Conservation (phyloP, 2,797 vertebrate genomes). For the Nannoperca australis region DNA sequence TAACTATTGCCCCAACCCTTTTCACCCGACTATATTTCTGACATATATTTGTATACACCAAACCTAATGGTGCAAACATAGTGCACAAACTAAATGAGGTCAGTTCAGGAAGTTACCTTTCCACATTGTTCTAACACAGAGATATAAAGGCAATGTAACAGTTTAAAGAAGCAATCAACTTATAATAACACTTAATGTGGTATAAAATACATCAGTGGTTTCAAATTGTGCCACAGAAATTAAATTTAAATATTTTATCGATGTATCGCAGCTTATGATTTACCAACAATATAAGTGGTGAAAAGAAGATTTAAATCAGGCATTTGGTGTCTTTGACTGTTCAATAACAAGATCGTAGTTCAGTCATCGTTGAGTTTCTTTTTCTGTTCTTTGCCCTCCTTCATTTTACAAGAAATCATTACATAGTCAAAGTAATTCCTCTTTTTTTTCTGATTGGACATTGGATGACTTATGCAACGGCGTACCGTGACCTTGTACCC, state of each 20-base stretch:
- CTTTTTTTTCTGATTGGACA: background rate
- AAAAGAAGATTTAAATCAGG: background rate
- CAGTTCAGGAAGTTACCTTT: background rate
- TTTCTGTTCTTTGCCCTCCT: background rate
- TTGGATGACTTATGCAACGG: background rate
- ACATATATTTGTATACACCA: background rate
- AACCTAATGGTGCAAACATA: background rate
- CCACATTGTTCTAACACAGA: background rate
- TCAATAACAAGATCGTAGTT: background rate
- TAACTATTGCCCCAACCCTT: background rate
- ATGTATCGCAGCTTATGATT: background rate
- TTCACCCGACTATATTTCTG: background rate
- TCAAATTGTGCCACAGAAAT: background rate
- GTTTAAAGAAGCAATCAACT: background rate
- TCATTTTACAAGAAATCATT: background rate
- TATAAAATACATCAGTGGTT: background rate
- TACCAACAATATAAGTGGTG: background rate
- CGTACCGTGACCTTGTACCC: too few species aligned
- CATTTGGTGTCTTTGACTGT: background rate
- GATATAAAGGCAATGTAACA: background rate
- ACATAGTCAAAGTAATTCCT: background rate
- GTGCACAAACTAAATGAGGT: background rate
- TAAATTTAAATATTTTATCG: background rate
- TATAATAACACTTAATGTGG: too few species aligned
- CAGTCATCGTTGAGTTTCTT: background rate